Conservation (phyloP, 2,888 invertebrate genomes). For the Punctoribates punctum region DNA sequence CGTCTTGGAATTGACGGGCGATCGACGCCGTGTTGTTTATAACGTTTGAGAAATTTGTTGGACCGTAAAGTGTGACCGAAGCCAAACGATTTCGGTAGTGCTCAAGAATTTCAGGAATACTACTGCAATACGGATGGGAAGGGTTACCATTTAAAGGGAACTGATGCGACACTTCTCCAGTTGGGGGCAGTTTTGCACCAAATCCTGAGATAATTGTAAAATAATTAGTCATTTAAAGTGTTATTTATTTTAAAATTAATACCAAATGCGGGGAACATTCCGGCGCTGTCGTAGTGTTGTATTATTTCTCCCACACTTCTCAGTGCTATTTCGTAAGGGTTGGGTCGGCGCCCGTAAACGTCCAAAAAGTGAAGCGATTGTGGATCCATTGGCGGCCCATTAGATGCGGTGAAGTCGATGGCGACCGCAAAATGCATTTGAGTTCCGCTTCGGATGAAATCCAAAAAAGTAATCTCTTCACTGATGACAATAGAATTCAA, state of each 20-base stretch:
- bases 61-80: conserved; percentile 59
- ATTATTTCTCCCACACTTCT: conserved; percentile 49
- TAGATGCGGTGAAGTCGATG: conserved; percentile 57
- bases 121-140: conserved; percentile 58
- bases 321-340: conserved; percentile 37
- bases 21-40: conserved; percentile 51
- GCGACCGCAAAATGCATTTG: conserved; percentile 56
- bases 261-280: not conserved
- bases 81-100: conserved; percentile 58
- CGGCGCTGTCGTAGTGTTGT: conserved; percentile 55
- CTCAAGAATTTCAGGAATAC: conserved; percentile 57
- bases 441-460: conserved; percentile 60
- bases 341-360: conserved; percentile 13
- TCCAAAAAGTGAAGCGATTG: conserved; percentile 54
- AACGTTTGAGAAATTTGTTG: conserved; percentile 61
- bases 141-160: conserved; percentile 58
- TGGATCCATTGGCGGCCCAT: conserved; percentile 55
- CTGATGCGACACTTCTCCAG: conserved; percentile 57
- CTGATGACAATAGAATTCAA: conserved; percentile 51
- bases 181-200: conserved; percentile 58
- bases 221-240: no score
- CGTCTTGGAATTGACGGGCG: conserved; percentile 56
- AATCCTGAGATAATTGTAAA: conserved; percentile 52
- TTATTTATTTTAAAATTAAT: not conserved
- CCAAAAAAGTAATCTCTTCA: conserved; percentile 57